phyloP scores from a whole-genome alignment of 2,888 invertebrate species.

The Amphipoea oculea region DNA sequence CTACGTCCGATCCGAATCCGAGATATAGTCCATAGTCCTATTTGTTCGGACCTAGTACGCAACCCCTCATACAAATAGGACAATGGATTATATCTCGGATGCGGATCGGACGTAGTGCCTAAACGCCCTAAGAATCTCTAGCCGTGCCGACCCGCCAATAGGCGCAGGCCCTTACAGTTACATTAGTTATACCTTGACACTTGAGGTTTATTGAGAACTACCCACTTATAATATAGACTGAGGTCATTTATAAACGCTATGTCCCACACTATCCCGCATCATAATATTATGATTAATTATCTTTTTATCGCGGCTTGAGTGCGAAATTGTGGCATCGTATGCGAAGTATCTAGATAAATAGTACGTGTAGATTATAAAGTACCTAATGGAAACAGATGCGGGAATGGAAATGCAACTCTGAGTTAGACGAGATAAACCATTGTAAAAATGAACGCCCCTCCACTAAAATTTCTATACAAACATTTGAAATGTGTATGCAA shows the following conservation, averaged over 20 bases:
- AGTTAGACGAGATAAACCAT: neutral
- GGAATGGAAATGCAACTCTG: neutral
- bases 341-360: neutral
- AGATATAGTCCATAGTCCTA: too few species aligned
- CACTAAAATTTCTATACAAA: too few species aligned
- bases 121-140: neutral
- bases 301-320: neutral
- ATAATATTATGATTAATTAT: slow-evolving; percentile 7
- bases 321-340: neutral
- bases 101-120: too few species aligned
- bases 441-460: too few species aligned
- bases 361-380: neutral
- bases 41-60: too few species aligned
- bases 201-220: slow-evolving; percentile 6
- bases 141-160: neutral
- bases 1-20: too few species aligned
- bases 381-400: slow-evolving; percentile 1
- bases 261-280: slow-evolving; percentile 39
- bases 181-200: slow-evolving; percentile 11
- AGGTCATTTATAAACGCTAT: neutral
- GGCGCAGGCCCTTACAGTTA: too few species aligned
- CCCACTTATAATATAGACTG: neutral
- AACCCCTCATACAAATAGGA: too few species aligned
- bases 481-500: too few species aligned
- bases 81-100: too few species aligned